Conservation (phyloP, 2,797 vertebrate genomes). For the Halcyon chelicuti region DNA sequence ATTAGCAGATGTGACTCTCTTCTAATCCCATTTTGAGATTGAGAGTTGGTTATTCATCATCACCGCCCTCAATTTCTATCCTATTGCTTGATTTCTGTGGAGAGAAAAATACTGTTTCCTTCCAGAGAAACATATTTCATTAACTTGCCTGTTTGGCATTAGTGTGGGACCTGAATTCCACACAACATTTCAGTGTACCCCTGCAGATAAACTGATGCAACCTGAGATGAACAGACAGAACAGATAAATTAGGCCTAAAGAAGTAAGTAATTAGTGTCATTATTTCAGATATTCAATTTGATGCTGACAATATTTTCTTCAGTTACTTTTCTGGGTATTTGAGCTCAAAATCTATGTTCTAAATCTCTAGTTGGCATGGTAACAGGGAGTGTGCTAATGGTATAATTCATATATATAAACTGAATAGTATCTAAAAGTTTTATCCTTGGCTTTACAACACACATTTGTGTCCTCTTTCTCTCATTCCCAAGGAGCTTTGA, state of each 20-base stretch:
- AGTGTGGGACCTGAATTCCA: neutral
- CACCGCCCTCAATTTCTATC: neutral
- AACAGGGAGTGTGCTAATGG: accelerated
- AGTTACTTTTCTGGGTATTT: neutral
- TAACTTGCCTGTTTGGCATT: neutral
- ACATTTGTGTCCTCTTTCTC: neutral
- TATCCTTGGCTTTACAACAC: neutral
- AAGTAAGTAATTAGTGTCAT: neutral
- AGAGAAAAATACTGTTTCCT: neutral
- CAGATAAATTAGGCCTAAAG: neutral
- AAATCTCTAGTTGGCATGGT: neutral
- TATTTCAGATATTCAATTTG: neutral
- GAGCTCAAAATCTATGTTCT: neutral
- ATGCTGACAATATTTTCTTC: neutral
- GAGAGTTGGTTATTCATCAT: neutral
- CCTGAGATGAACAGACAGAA: neutral
- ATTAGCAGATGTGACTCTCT: neutral
- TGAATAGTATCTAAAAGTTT: neutral
- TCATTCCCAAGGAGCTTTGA: neutral
- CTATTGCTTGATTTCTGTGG: neutral
- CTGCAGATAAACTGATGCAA: neutral
- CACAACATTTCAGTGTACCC: neutral
- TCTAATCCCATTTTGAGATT: neutral
- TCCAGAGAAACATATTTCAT: neutral
- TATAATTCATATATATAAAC: neutral